Conservation (phyloP, 2,888 invertebrate genomes). For the Girardia tigrina region DNA sequence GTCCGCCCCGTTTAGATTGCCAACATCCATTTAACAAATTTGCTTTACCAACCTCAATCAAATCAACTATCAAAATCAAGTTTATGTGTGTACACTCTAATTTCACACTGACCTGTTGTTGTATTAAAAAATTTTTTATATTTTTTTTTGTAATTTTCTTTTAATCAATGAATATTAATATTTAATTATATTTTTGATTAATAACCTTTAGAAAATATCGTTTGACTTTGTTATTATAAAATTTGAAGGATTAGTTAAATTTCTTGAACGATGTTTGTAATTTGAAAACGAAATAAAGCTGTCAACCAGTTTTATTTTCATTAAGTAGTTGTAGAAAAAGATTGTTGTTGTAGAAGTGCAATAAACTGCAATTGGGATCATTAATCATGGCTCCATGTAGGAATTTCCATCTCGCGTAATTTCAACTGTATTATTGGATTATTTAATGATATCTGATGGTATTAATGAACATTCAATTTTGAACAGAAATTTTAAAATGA, state of each 20-base stretch:
- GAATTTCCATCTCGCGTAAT: slow-evolving; percentile 20
- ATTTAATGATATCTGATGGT: slow-evolving; percentile 23
- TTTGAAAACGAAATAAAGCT: slow-evolving; percentile 17
- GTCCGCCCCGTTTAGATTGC: slow-evolving; percentile 17
- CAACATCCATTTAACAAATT: slow-evolving; percentile 20
- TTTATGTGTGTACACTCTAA: slow-evolving; percentile 8
- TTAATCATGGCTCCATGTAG: slow-evolving; percentile 20
- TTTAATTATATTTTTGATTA: slow-evolving; percentile 13
- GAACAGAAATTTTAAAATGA: background rate
- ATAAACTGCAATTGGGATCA: slow-evolving; percentile 21
- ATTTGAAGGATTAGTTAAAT: background rate
- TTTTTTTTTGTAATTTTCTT: slow-evolving; percentile 7
- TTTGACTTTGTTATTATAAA: slow-evolving; percentile 18
- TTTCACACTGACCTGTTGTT: slow-evolving; percentile 23
- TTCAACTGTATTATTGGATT: slow-evolving; percentile 23
- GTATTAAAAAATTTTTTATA: too few relatives aligned
- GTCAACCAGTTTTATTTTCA: slow-evolving; percentile 6
- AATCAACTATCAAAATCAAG: slow-evolving; percentile 12
- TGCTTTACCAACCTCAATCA: slow-evolving; percentile 13
- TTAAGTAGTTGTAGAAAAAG: slow-evolving; percentile 11
- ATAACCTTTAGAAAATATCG: slow-evolving; percentile 12
- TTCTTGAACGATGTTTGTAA: background rate
- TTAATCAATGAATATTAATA: slow-evolving; percentile 12
- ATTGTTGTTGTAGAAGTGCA: slow-evolving; percentile 12
- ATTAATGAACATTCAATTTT: background rate